Base-by-base conservation (phyloP, 1,140 invertebrate species). In the fruit fly (Drosophila melanogaster) region DNA sequence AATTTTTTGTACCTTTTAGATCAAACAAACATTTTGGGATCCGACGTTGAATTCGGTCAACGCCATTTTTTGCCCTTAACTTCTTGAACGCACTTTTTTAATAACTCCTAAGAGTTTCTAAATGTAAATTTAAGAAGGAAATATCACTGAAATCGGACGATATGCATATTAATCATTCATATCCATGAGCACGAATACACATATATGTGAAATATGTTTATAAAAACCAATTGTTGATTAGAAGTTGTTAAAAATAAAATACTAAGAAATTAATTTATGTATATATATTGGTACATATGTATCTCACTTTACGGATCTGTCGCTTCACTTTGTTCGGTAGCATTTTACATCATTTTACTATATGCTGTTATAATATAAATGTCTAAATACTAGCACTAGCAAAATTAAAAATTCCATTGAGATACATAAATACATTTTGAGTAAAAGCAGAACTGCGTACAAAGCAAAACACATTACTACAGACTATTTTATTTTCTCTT, bases 341-440 rank as follows among this genome's bases (percentile, higher is more conserved):
- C 35, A 60, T 60, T 67, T 30, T 30, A 30, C 30, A 30, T 30
- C 7, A 8, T 30, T 30, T 7, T 30, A 30, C 30, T 30, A 64
- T 70, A 71, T 57, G 33, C 70, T 46, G 33, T 35, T 55, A 57
- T 37, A 41, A 44, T 65, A 67, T 43, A 61, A 64, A 56, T 69
- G 50, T 69, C 33, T 69, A 17, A 56, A 3, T 65, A 40, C 8
- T 24, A 35, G 59, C 49, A 54, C 24, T 17, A 12, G 43, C 26
- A 54, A 40, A 61, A 35, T 54, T 35, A 22, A 43, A 19, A 69
- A 70, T 70, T 71, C 51, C 67, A 70, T 24, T 47, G 67, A 65
- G 17, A 57, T 70, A 70, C 64, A 49, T 57, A 71, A 56, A 71
- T 70, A 70, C 64, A 70, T 70, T 70, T 70, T 37, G 19, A 67